Base-by-base conservation (phyloP, 2,797 vertebrate genomes). In the Onychomys arenicola region DNA sequence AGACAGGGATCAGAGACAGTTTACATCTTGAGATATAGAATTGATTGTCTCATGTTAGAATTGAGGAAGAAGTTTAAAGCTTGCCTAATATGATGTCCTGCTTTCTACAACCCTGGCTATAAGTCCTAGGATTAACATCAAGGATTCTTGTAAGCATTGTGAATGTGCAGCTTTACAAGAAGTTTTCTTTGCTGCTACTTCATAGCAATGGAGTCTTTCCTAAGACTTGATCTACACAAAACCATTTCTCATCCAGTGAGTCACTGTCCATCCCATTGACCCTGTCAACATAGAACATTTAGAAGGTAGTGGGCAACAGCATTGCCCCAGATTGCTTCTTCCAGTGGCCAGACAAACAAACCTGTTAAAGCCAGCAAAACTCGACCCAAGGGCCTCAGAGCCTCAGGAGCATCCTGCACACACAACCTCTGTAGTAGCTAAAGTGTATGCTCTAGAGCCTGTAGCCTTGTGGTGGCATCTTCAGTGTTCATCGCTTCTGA, bases 291-390 rank as follows among this genome's bases (percentile, higher is more conserved):
- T 11, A 13, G 29, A 69, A 23, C 27, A 34, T 32, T 10, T 29
- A 2, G 34, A 11, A 61, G 3, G 17, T 13, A 32, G 14, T 10
- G n/a, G n/a, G 7, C 19, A 6, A 4, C 46, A 32, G 13, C 27
- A 12, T 5, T 55, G 19, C 34, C 37, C 34, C 27, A 16, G 16
- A 57, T 16, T 12, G 19, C 10, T 61, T 52, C 9, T 13, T 12
- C 14, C 4, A n/a, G 25, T 4, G 1, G 5, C 73, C 0, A 1
- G 11, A 37, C 0, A 13, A 0, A 13, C 7, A 34, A 49, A 37
- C 9, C 55, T 49, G 21, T 25, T 78, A 25, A 61, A 88, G 34
- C 7, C 43, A 89, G 32, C 14, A 23, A 67, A 37, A 25, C 63
- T 29, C 43, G 17, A 65, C 46, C 85, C 59, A 37, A 65, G 65